Conservation (phyloP, 2,888 invertebrate species). For the Eucriotettix oculatus region DNA sequence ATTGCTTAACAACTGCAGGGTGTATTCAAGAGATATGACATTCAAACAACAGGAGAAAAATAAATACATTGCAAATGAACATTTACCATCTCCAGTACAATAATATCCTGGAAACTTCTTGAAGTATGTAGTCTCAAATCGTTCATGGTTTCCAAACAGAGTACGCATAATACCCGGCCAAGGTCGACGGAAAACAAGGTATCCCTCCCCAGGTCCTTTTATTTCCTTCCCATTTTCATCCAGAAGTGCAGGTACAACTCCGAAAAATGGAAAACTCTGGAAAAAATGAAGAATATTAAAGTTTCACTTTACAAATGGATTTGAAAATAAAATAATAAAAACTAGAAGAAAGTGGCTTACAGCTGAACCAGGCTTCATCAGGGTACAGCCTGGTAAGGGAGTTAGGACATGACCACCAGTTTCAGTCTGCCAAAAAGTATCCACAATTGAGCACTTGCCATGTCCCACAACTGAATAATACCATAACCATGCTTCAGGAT, state of each 20-base stretch:
- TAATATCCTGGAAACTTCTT: constrained; percentile 93
- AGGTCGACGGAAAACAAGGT: constrained; percentile 81
- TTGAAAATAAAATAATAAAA: neutral
- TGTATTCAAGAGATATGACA: too few species aligned
- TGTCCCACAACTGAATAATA: constrained; percentile 73
- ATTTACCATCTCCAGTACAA: constrained; percentile 90
- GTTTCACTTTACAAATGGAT: neutral
- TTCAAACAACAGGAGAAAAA: too few species aligned
- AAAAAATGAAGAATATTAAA: constrained; percentile 6
- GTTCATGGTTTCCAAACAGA: constrained; percentile 76
- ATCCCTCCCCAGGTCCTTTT: constrained; percentile 83
- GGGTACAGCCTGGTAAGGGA: constrained; percentile 87
- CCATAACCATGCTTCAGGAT: constrained; percentile 97
- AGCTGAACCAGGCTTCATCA: constrained; percentile 96
- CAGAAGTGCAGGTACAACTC: constrained; percentile 74
- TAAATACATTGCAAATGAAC: neutral
- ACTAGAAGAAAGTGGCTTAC: constrained; percentile 39
- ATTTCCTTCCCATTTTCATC: constrained; percentile 76
- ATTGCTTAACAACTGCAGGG: too few species aligned
- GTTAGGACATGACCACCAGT: constrained; percentile 96
- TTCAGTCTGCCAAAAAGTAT: constrained; percentile 99
- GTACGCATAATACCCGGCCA: constrained; percentile 99
- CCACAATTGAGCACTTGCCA: constrained; percentile 77
- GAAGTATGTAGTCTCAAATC: constrained; percentile 86
- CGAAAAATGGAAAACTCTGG: constrained; percentile 90